phyloP scores from a whole-genome alignment of 2,797 vertebrate species.

The Onychomys leucogaster region DNA sequence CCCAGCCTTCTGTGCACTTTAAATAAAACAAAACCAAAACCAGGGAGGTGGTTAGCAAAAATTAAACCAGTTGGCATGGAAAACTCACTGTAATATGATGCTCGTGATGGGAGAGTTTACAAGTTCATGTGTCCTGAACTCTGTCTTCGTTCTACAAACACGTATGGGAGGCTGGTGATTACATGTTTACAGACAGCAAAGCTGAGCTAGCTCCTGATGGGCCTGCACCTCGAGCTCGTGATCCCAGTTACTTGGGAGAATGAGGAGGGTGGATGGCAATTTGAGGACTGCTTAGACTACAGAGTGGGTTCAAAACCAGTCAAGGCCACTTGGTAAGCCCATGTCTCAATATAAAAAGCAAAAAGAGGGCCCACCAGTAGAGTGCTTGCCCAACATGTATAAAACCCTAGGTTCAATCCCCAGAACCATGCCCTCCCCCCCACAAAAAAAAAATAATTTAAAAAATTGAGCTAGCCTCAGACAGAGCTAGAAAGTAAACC shows the following conservation, averaged over 20 bases:
- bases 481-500: not conserved
- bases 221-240: too few relatives aligned
- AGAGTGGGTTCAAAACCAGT: not conserved
- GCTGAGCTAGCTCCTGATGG: not conserved
- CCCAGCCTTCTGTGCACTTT: not conserved
- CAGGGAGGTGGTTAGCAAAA: not conserved
- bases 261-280: not conserved
- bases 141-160: not conserved
- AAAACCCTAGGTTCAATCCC: not conserved
- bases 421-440: not conserved
- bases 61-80: not conserved
- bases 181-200: not conserved
- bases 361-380: not conserved
- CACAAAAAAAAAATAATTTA: not conserved
- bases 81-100: not conserved
- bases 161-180: not conserved
- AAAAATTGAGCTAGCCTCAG: not conserved
- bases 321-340: not conserved
- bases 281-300: not conserved
- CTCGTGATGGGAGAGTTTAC: not conserved
- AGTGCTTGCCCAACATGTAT: not conserved
- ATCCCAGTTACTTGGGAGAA: not conserved
- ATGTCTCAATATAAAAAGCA: not conserved
- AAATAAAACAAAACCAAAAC: not conserved
- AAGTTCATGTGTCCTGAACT: not conserved